Evolutionary conservation across 2,888 invertebrate species (phyloP), one percentile per base, ranked within the genome.

Genomic region (Byasa hedistus): DNA sequence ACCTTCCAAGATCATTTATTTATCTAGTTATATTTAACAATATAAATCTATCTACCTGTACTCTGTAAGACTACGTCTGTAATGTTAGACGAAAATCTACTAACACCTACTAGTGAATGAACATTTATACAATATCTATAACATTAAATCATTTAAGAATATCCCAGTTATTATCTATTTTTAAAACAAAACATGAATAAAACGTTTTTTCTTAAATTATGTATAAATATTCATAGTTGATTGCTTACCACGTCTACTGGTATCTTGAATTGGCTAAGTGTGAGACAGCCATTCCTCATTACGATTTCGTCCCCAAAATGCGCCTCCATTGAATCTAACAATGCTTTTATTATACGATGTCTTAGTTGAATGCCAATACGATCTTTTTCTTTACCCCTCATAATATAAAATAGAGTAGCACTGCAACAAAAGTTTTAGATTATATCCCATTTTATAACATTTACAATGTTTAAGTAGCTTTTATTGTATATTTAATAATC

Each of bases 271-370:
- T 98, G 98, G 80, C 98, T 98, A 52, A 99, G 92, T 0, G 98
- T 98, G 68, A 99, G 93, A 85, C 98, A 98, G 62, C 98, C 98
- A 86, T 99, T 99, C 64, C 98, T 93, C 94, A 99, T 96, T 98
- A 99, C 98, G 32, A 97, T 98, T 73, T 96, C 96, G 81, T 98
- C 98, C 44, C 94, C 93, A 69, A 94, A 93, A 79, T 98, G 97
- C 64, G 94, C 93, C 75, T 96, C 96, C 98, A 98, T 98, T 22
- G 96, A 98, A 79, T 97, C 96, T 48, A 98, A 91, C 63, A 98
- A 89, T 0, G 96, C 95, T 1, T 95, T 94, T 64, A 98, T 96
- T 68, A 98, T 96, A 76, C 95, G 94, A 78, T 94, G 93, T 79
- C 96, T 96, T 69, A 97, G 91, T 75, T 94, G 93, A 21, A 95